A percentile compares a stretch with the other conserved stretches of the same genome.
Conservation (phyloP, 2,888 invertebrate genomes). For the Sicus ferrugineus region DNA sequence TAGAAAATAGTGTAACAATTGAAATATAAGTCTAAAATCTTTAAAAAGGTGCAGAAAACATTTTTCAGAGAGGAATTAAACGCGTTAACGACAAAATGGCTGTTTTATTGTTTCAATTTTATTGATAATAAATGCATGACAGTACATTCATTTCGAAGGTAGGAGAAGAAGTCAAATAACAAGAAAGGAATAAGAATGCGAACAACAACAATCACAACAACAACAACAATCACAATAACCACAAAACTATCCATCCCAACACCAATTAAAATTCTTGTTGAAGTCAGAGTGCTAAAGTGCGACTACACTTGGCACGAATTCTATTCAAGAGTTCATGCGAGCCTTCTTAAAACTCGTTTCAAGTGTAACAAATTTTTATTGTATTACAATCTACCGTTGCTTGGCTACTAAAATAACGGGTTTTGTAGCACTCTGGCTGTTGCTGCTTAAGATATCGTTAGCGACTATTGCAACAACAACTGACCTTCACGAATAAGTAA, state of each 20-base stretch:
- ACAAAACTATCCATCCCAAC: too few relatives aligned
- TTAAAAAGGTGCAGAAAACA: too few relatives aligned
- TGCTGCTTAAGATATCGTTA: neutral
- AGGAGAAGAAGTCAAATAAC: too few relatives aligned
- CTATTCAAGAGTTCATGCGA: neutral
- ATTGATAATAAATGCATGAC: too few relatives aligned
- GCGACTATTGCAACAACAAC: too few relatives aligned
- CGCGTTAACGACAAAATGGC: too few relatives aligned
- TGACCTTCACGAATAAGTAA: neutral
- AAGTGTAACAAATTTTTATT: neutral
- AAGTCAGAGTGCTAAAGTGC: neutral
- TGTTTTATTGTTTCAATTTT: too few relatives aligned
- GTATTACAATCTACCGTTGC: neutral
- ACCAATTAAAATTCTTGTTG: neutral
- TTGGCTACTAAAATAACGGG: neutral
- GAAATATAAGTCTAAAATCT: too few relatives aligned
- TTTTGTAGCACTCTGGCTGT: neutral
- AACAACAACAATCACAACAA: too few relatives aligned
- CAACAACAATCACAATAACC: neutral
- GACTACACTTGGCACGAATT: neutral
- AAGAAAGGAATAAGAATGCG: neutral
- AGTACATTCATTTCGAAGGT: too few relatives aligned
- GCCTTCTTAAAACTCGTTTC: neutral
- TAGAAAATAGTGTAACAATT: too few relatives aligned
- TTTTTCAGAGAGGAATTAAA: too few relatives aligned